Conservation (phyloP, 2,113 vertebrate genomes). For the Sinocyclocheilus anshuiensis region DNA sequence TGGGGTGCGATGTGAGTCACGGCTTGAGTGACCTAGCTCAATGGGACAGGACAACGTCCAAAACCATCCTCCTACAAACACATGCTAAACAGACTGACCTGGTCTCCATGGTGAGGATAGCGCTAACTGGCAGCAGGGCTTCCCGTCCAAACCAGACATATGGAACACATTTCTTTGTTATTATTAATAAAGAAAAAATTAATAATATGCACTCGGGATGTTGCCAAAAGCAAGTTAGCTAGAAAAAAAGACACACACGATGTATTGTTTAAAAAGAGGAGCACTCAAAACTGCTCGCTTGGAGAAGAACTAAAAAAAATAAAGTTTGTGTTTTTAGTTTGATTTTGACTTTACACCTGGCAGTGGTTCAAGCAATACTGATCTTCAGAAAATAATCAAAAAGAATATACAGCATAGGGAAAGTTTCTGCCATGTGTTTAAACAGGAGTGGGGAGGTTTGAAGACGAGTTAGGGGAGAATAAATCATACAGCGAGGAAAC, state of each 20-base stretch:
- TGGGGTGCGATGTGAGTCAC: slow-evolving; percentile 25
- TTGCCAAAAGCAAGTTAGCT: slow-evolving; percentile 69
- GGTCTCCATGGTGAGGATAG: slow-evolving; percentile 65
- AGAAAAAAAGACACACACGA: slow-evolving; percentile 63
- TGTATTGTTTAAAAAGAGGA: slow-evolving; percentile 68
- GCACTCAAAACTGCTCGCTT: slow-evolving; percentile 55
- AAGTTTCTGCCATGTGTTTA: slow-evolving; percentile 21
- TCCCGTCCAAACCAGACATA: slow-evolving; percentile 74
- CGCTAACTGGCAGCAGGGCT: slow-evolving; percentile 59
- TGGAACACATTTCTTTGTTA: slow-evolving; percentile 79
- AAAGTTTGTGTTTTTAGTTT: slow-evolving; percentile 66
- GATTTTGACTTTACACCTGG: slow-evolving; percentile 74
- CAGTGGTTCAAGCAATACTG: slow-evolving; percentile 60
- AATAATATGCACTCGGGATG: slow-evolving; percentile 72
- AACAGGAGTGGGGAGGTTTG: slow-evolving; percentile 6
- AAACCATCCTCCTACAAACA: slow-evolving; percentile 27
- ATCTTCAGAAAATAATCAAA: slow-evolving; percentile 60
- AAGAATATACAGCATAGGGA: slow-evolving; percentile 27
- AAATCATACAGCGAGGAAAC: slow-evolving; percentile 38
- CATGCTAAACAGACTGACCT: slow-evolving; percentile 36
- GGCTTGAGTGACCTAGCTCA: slow-evolving; percentile 22
- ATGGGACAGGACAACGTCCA: slow-evolving; percentile 33
- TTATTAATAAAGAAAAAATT: slow-evolving; percentile 78
- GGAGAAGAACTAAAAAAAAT: slow-evolving; percentile 64
- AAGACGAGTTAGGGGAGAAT: slow-evolving; percentile 45